phyloP scores from a whole-genome alignment of 2,113 vertebrate genomes.

The Chelonoidis abingdonii region DNA sequence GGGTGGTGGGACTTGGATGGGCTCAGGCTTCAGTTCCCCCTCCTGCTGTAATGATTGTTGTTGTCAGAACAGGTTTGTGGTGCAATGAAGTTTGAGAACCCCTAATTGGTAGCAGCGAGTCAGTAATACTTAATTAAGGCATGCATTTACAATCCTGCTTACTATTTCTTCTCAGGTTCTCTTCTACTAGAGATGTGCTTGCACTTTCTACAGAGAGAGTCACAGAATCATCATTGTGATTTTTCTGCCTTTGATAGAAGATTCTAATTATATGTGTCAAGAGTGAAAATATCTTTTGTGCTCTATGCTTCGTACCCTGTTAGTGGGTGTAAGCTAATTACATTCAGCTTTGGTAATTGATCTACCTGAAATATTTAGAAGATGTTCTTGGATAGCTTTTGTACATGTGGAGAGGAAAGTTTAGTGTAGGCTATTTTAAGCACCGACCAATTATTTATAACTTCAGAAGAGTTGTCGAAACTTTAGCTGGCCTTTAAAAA shows the following conservation, averaged over 20 bases:
- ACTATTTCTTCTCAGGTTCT: not conserved
- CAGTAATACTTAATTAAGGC: not conserved
- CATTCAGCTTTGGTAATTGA: conserved; percentile 56
- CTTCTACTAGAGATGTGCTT: not conserved
- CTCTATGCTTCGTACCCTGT: conserved; percentile 4
- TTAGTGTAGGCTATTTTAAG: conserved; percentile 62
- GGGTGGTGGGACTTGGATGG: too few relatives aligned
- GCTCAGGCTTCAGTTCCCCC: too few relatives aligned
- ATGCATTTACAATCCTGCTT: not conserved
- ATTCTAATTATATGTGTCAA: conserved; percentile 18
- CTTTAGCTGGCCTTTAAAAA: conserved; percentile 56
- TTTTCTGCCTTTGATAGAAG: not conserved
- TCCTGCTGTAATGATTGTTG: not conserved
- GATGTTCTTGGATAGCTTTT: conserved; percentile 48
- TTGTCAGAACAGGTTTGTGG: not conserved
- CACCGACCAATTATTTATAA: conserved; percentile 68
- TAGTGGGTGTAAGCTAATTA: conserved; percentile 48
- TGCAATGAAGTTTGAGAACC: too few relatives aligned
- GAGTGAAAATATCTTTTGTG: conserved; percentile 14
- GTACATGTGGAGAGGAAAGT: conserved; percentile 45
- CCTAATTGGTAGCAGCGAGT: not conserved
- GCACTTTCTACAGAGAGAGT: not conserved
- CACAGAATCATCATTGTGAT: not conserved
- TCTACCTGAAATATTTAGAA: conserved; percentile 75
- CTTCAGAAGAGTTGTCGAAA: conserved; percentile 56